phyloP scores from a whole-genome alignment of 2,797 vertebrate genomes.

The Meda fulgida region DNA sequence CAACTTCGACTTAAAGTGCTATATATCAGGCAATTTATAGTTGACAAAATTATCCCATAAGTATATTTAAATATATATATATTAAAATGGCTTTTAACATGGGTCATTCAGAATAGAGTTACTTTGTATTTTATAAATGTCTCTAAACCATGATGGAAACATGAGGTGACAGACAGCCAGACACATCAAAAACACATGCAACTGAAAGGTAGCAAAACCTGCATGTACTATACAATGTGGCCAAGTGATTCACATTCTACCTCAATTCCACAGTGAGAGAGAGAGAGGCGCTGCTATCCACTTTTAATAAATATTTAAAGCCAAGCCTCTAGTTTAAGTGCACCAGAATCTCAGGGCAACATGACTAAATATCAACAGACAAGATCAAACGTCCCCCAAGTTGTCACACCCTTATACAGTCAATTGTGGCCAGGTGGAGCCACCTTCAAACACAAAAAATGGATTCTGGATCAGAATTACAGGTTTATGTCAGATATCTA shows the following conservation, averaged over 20 bases:
- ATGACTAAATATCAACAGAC: conserved; percentile 74
- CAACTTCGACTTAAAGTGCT: no score
- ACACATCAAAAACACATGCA: conserved; percentile 33
- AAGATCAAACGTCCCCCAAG: conserved; percentile 73
- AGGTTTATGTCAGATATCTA: background rate
- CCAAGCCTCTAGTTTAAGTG: conserved; percentile 70
- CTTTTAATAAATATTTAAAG: conserved; percentile 73
- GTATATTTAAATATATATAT: no score
- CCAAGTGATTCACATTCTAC: conserved; percentile 22
- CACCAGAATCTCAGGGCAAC: conserved; percentile 72
- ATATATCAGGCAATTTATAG: background rate
- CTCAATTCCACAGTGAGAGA: background rate
- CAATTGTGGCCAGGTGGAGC: conserved; percentile 32
- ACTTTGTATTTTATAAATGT: background rate
- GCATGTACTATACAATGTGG: conserved; percentile 19
- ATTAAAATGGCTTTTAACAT: background rate
- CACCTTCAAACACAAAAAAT: conserved; percentile 11
- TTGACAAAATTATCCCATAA: background rate
- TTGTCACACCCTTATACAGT: conserved; percentile 66
- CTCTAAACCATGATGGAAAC: background rate
- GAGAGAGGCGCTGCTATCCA: conserved; percentile 64
- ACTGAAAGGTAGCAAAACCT: background rate
- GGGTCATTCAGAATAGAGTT: background rate
- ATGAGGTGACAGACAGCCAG: conserved; percentile 14
- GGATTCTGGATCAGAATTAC: background rate